Conservation (phyloP, 2,113 vertebrate genomes). For the Gallinago jamesoni region DNA sequence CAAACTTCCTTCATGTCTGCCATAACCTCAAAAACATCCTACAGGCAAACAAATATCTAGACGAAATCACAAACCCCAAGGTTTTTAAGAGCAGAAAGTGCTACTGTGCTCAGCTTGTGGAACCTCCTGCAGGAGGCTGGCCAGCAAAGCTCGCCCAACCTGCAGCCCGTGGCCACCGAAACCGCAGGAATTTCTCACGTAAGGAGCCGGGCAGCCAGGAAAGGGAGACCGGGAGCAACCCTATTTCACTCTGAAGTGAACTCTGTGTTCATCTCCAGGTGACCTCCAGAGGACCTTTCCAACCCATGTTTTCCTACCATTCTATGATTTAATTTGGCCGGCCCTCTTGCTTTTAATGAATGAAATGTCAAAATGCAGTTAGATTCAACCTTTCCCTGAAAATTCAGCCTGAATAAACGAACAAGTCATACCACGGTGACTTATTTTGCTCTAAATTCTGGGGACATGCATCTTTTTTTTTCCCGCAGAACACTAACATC, state of each 20-base stretch:
- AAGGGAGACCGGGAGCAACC: background rate
- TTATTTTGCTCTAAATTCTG: background rate
- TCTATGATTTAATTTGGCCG: background rate
- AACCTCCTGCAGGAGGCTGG: background rate
- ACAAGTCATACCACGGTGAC: background rate
- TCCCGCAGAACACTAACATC: background rate
- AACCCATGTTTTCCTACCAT: background rate
- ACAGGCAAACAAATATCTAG: too few species aligned
- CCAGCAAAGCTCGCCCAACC: background rate
- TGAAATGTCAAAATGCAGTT: background rate
- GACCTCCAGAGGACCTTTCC: background rate
- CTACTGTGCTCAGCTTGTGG: background rate
- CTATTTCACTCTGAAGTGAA: background rate
- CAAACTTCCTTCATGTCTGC: background rate
- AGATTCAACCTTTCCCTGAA: background rate
- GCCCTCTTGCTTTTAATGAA: background rate
- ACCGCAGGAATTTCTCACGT: background rate
- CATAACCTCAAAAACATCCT: background rate
- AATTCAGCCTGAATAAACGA: background rate
- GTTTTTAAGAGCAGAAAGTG: background rate
- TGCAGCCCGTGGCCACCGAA: fast-evolving
- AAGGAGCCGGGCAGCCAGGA: fast-evolving
- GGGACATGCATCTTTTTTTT: background rate
- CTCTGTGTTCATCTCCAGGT: background rate
- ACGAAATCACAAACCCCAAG: background rate